Base-by-base conservation (phyloP, 2,888 invertebrate genomes). In the Syrista parreyssii region DNA sequence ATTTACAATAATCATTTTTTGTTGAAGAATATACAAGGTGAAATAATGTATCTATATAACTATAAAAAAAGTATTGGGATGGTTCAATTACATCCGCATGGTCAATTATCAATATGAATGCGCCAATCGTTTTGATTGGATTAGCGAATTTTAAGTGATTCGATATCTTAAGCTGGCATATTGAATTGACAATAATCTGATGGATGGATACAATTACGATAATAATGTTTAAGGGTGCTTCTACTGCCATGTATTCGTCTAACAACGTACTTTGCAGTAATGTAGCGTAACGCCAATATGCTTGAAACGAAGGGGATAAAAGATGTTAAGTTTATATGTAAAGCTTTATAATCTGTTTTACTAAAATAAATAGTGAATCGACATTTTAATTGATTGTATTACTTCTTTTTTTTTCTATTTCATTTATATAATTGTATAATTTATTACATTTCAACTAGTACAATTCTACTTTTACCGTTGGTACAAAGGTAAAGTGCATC, bases 331-430 rank as follows among this genome's bases (percentile, higher is more conserved):
- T 82, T 82, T 82, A 80, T 77, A 84, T 82, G 79, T 35, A 77
- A 84, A 84, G 84, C 74, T 87, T 84, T 83, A 86, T 80, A 83
- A 85, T 85, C 80, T 88, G 88, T 88, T 88, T 88, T 88, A 85
- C 40, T 69, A 84, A 88, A 88, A 82, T 76, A 33, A 74, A 78
- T 79, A 33, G 36, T n/a, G 32, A 31, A 71, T 23, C 55, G 23
- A 55, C 9, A 55, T 55, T 55, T 55, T 55, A 23, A 55, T 55
- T 55, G 23, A 9, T 55, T 55, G 9, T 15, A 55, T 55, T 23
- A 23, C 6, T 23, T 23, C 15, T 23, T 55, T 15, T 1, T 55
- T 55, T 23, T 6, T 23, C 34, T 34, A 34, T 34, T 34, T 6
- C 34, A 55, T 55, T 55, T 55, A 9, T 23, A 55, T 55, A 23